phyloP scores from a whole-genome alignment of 2,113 vertebrate species.

The Albula goreensis region DNA sequence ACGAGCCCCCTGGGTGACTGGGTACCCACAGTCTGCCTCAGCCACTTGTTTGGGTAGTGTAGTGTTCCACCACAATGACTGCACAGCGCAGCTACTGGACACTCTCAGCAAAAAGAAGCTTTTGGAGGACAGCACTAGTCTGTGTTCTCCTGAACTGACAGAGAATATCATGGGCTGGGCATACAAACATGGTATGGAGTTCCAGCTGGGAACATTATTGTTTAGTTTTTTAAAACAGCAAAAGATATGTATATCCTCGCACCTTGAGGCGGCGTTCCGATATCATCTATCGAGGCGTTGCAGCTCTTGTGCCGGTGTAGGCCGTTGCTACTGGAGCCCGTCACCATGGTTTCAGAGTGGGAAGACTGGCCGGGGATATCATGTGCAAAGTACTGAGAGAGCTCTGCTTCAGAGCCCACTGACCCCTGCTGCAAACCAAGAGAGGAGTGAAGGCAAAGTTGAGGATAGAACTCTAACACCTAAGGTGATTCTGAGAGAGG shows the following conservation, averaged over 20 bases:
- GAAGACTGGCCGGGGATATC: slow-evolving; percentile 70
- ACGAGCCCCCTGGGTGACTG: too few relatives aligned
- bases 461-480: neutral
- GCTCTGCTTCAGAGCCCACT: slow-evolving; percentile 80
- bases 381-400: slow-evolving; percentile 83
- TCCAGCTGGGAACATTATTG: too few relatives aligned
- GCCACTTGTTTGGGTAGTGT: too few relatives aligned
- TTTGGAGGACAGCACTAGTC: too few relatives aligned
- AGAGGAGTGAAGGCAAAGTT: neutral
- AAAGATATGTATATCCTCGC: slow-evolving; percentile 14
- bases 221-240: too few relatives aligned
- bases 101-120: too few relatives aligned
- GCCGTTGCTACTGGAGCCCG: slow-evolving; percentile 73
- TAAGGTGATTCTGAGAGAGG: neutral
- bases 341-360: slow-evolving; percentile 66
- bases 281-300: slow-evolving; percentile 67
- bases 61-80: too few relatives aligned
- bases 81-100: too few relatives aligned
- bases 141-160: too few relatives aligned
- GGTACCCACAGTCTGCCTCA: too few relatives aligned
- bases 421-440: slow-evolving; percentile 75
- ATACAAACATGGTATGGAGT: too few relatives aligned
- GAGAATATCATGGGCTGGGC: too few relatives aligned
- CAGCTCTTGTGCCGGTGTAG: slow-evolving; percentile 66
- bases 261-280: slow-evolving; percentile 53